Evolutionary conservation across 2,888 invertebrate species (phyloP), one percentile per base, ranked within the genome.

Genomic region (Cecidostiba fungosa): DNA sequence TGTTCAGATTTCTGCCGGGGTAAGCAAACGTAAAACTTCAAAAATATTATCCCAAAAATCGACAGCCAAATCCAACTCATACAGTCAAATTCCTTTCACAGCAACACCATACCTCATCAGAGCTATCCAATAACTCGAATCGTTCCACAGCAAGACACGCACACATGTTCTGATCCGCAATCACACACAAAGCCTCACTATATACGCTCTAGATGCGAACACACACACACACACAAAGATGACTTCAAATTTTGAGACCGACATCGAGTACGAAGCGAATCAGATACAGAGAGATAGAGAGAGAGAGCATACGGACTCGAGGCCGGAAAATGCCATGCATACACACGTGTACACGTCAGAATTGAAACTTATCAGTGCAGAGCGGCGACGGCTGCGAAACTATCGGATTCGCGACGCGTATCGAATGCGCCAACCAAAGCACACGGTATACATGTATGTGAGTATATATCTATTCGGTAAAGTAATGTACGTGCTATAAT

Each of bases 381-480:
- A 50, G 62, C 79, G 36, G 32, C 66, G 39, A 76, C 47, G 66
- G 16, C 10, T 80, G 80, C 54, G 66, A 59, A 76, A 76, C 82
- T 82, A 76, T 66, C 74, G 43, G 23, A 74, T 66, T 66, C 23
- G 36, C 66, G 62, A 54, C 23, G 69, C 12, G n/a, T 66, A 66
- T 66, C 66, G 43, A 76, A 47, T 76, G 29, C 39, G n/a, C 70
- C 16, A 62, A n/a, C 39, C 43, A 23, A 72, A 72, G 43, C 32
- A 43, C 36, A 32, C 29, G 1, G 3, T 36, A 16, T n/a, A 54
- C 50, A 16, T 8, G 0, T 54, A 54, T 19, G 3, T 16, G 16
- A 4, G 19, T 19, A 19, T 2, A 10, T 50, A 50, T 14, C 19
- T 32, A 32, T 12, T 26, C 23, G 0, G n/a, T 12, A 10, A 43